Evolutionary conservation across 1,140 invertebrate genomes (phyloP).

Genomic region (Drosophila tropicalis): DNA sequence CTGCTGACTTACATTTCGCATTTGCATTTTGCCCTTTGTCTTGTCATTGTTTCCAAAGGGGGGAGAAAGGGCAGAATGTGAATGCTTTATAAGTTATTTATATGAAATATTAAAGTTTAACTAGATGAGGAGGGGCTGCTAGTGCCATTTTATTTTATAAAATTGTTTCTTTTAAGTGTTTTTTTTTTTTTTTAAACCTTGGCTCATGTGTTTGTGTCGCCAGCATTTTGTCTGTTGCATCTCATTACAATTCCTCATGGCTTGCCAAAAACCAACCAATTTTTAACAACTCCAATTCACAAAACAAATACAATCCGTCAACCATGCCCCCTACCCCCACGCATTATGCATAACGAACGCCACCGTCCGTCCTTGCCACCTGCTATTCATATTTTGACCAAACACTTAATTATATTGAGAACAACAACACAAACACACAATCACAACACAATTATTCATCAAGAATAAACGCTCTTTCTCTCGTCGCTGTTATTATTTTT

Average conservation of each 20-base stretch:
- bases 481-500: conserved; percentile 79
- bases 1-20: conserved; percentile 47
- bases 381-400: conserved; percentile 32
- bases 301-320: conserved; percentile 32
- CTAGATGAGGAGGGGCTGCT: background rate
- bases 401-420: conserved; percentile 9
- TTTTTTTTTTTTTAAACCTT: conserved; percentile 3
- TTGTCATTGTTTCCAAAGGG: conserved; percentile 3
- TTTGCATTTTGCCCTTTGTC: conserved; percentile 21
- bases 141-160: too few relatives aligned
- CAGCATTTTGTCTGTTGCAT: conserved; percentile 65
- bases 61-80: conserved; percentile 12
- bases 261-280: conserved; percentile 34
- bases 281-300: conserved; percentile 1
- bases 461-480: conserved; percentile 10
- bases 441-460: conserved; percentile 28
- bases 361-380: conserved; percentile 9
- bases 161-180: background rate
- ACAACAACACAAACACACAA: conserved; percentile 14
- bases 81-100: background rate
- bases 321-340: conserved; percentile 8
- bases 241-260: conserved; percentile 61
- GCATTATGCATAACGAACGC: conserved; percentile 40
- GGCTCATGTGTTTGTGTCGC: conserved; percentile 53
- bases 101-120: conserved; percentile 2